Conservation (phyloP, 2,888 invertebrate species). For the Coenonympha glycerion region DNA sequence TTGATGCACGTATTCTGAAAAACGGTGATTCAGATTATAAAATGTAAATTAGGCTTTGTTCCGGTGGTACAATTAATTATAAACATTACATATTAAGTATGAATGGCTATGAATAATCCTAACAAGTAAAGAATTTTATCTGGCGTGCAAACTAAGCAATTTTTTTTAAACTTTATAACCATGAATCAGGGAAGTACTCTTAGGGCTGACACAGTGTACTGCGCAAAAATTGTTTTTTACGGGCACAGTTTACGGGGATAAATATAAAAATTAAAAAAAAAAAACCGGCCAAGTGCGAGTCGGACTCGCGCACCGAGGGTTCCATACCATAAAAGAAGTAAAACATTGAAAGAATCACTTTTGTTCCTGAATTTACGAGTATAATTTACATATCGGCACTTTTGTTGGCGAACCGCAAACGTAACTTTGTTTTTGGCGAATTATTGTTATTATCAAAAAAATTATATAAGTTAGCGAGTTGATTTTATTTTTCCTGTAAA, state of each 20-base stretch:
- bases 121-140: slow-evolving; percentile 22
- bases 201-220: slow-evolving; percentile 16
- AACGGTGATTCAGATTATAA: slow-evolving; percentile 6
- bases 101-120: slow-evolving; percentile 13
- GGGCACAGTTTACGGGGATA: background rate
- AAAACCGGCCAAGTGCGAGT: too few species aligned
- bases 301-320: too few species aligned
- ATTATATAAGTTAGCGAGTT: too few species aligned
- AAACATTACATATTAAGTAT: slow-evolving; percentile 6
- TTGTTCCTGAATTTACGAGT: too few species aligned
- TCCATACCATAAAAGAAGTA: too few species aligned
- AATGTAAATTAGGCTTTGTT: slow-evolving; percentile 18
- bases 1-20: slow-evolving; percentile 1
- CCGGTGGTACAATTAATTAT: slow-evolving; percentile 9
- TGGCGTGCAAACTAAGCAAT: slow-evolving; percentile 23
- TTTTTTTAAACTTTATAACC: slow-evolving; percentile 24
- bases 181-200: slow-evolving; percentile 22
- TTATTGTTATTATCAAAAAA: too few species aligned
- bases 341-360: too few species aligned
- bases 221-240: background rate
- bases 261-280: background rate
- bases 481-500: too few species aligned
- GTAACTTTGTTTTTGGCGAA: too few species aligned
- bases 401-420: too few species aligned
- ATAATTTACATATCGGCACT: too few species aligned